Evolutionary conservation across 2,888 invertebrate species (phyloP), one percentile per base, ranked within the genome.

Genomic region (Liodrosophila aerea): DNA sequence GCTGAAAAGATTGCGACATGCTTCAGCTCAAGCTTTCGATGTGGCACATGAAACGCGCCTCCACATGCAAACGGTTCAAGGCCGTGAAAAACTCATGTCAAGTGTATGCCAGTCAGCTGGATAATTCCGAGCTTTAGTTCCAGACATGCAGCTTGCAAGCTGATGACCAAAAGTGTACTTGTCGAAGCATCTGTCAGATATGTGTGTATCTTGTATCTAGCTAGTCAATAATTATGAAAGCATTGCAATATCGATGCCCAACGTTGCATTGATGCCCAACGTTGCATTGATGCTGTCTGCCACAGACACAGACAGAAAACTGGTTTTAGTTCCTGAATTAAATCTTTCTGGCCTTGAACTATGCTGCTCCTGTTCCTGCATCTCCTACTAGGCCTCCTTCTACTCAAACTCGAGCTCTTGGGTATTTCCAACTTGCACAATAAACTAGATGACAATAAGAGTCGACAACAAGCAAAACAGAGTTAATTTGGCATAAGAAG

Each of bases 361-460:
- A 65, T 71, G 54, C 62, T 59, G 64, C 54, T 40, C 7, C 50
- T 27, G 46, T 29, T 16, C 15, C 34, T 45, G 53, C n/a, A n/a
- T 7, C 31, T 8, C 22, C 22, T 22, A 5, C 5, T 22, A 5
- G 22, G 22, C 3, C 22, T 4, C 2, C 22, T 22, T 4, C 22
- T 22, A 5, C 22, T 22, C 5, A 2, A 22, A 22, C 22, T 39
- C 18, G 18, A 39, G n/a, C n/a, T n/a, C n/a, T 18, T 59, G 68
- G 54, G 43, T 31, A 37, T 59, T 67, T 54, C 69, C 62, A 43
- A 41, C 36, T 54, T 62, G 8, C 34, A 40, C 34, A 53, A 58
- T 51, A 64, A 72, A 59, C 70, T 70, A 70, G 73, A 70, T 63
- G 64, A 58, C 52, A 73, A 73, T 73, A 63, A 63, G 41, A 13